These are phyloP conservation scores for Podarcis muralis DNA, from an alignment of 2,113 vertebrate species.

Conservation along the genomic window DNA sequence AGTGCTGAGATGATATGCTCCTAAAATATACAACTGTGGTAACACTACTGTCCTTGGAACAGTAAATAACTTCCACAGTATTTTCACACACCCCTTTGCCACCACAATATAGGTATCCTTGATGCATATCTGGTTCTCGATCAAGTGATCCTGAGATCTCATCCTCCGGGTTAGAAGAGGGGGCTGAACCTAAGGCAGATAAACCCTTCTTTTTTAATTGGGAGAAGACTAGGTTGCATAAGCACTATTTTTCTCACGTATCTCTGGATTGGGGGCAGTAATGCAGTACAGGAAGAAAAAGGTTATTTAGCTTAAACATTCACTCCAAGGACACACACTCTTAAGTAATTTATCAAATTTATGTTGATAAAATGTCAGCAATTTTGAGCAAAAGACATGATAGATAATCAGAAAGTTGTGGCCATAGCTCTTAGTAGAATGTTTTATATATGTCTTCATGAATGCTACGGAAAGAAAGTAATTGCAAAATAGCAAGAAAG, in stretches of 20 bases:
- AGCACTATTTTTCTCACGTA: background rate
- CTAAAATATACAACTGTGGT: background rate
- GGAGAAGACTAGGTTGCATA: background rate
- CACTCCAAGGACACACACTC: background rate
- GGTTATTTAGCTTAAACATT: background rate
- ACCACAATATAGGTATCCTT: background rate
- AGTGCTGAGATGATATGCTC: background rate
- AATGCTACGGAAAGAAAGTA: constrained; percentile 34
- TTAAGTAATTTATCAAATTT: constrained; percentile 43
- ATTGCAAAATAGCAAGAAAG: constrained; percentile 37
- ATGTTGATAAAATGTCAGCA: constrained; percentile 34
- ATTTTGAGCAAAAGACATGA: constrained; percentile 49
- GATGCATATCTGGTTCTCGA: background rate
- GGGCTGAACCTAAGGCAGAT: background rate
- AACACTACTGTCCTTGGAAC: background rate
- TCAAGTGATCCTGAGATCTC: background rate
- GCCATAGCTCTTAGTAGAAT: constrained; percentile 24
- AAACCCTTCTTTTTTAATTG: background rate
- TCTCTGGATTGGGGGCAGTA: background rate
- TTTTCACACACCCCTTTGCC: background rate
- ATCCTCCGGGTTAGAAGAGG: no score
- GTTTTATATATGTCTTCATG: background rate
- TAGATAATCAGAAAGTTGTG: constrained; percentile 1
- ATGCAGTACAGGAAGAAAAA: background rate
- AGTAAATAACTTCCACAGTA: background rate